A percentile compares a stretch with the other conserved stretches of the same genome.
phyloP scores from a whole-genome alignment of 2,113 vertebrate species.

The Dipodomys stephensi region DNA sequence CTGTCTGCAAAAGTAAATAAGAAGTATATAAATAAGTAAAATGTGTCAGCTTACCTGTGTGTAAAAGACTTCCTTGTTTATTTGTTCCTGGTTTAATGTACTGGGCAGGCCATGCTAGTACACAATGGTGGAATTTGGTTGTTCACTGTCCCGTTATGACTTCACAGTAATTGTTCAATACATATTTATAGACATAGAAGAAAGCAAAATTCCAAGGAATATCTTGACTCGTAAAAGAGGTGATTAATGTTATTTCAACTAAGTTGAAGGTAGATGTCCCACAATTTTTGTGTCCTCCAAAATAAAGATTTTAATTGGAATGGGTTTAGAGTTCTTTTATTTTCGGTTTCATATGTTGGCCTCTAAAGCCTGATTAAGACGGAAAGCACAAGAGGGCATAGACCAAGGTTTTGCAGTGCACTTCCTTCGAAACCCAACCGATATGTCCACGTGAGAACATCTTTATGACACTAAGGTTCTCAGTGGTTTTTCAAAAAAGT shows the following conservation, averaged over 20 bases:
- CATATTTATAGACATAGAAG: background rate
- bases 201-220: background rate
- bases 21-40: background rate
- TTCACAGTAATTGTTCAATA: background rate
- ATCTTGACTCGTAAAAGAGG: background rate
- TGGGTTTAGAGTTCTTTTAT: conserved; percentile 49
- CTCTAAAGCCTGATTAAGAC: conserved; percentile 70
- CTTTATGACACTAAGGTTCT: conserved; percentile 80
- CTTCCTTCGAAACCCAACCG: conserved; percentile 76
- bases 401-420: conserved; percentile 75
- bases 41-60: background rate
- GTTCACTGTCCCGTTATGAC: background rate
- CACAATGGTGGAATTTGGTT: background rate
- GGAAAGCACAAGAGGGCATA: conserved; percentile 80
- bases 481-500: conserved; percentile 82
- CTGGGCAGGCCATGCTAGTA: background rate
- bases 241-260: background rate
- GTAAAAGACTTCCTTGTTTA: background rate
- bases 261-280: background rate
- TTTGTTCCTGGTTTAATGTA: background rate
- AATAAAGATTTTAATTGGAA: background rate
- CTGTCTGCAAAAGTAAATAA: background rate
- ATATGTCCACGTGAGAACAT: conserved; percentile 67
- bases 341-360: conserved; percentile 29
- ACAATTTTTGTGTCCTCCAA: background rate